Evolutionary conservation across 2,113 vertebrate genomes (phyloP).

Genomic region (Paracanthobrama guichenoti): DNA sequence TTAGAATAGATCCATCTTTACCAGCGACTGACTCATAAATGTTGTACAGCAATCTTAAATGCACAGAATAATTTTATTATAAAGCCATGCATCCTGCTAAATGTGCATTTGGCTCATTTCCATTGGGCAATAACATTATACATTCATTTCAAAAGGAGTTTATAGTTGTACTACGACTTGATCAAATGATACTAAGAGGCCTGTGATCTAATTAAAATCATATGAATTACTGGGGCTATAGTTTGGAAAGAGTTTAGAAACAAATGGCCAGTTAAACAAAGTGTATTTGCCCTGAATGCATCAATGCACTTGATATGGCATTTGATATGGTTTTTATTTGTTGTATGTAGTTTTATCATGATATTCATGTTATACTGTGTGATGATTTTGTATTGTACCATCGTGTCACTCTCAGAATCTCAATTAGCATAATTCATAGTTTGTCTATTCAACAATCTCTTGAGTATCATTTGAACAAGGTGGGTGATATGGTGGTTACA

Average conservation of each 20-base stretch:
- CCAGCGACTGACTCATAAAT: background rate
- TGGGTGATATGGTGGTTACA: conserved; percentile 4
- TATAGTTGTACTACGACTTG: background rate
- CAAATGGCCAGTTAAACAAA: background rate
- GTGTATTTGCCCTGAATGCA: background rate
- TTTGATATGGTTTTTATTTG: background rate
- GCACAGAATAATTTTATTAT: background rate
- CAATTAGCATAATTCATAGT: conserved; percentile 6
- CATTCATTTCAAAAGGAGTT: background rate
- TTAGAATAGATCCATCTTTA: conserved; percentile 14
- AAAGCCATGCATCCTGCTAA: background rate
- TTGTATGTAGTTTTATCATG: background rate
- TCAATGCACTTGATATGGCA: background rate
- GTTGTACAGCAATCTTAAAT: background rate
- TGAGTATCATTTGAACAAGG: conserved; percentile 11
- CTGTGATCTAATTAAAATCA: background rate
- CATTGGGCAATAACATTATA: background rate
- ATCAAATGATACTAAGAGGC: background rate
- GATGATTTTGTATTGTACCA: background rate
- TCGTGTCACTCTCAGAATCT: background rate
- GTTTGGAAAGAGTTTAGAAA: background rate
- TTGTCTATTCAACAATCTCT: background rate
- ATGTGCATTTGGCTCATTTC: background rate
- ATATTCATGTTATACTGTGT: background rate
- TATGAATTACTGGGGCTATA: background rate